Base-by-base conservation (phyloP, 2,888 invertebrate species). In the Gnatocerus cornutus region DNA sequence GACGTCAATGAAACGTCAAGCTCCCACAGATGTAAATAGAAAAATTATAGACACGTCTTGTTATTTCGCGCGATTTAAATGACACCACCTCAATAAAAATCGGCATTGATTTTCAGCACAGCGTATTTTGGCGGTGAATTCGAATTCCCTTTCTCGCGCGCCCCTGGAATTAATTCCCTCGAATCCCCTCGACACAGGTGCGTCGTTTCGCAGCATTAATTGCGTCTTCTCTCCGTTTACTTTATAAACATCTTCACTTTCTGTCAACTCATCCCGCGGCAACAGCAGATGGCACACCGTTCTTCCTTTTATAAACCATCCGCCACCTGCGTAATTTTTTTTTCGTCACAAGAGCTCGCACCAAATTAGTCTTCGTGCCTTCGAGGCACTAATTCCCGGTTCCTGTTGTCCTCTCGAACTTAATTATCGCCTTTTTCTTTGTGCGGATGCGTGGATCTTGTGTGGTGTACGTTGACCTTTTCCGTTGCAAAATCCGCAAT, bases 401-500 rank as follows among this genome's bases (percentile, higher is more conserved):
- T 41, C 41, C 12, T 41, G 13, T 13, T 10, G 12, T 41, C 41
- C 41, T 41, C 41, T 41, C 5, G 14, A 53, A 37, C 37, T 16
- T 29, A 50, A 50, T 50, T 50, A 50, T 27, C 48, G n/a, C 46
- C n/a, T 16, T 50, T 29, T 50, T 27, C 33, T 33, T n/a, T 9
- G 33, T n/a, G 7, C 33, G 33, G 62, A 50, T 62, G 62, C 13
- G 48, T 62, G 45, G 30, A 45, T 59, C 45, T 48, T 21, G 41
- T 41, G 29, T 41, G 61, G 73, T 77, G 77, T 78, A 74, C 80
- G 68, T 78, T 78, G 78, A 77, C 77, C 78, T 71, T 75, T 58
- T 56, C 69, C 59, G 68, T 74, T 73, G 74, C 76, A 73, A 77
- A 78, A 78, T 78, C 76, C 72, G 74, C 77, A 76, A 78, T 77